Evolutionary conservation across 1,140 invertebrate species (phyloP), one percentile per base, ranked within the genome.

Genomic region (Apis cerana): DNA sequence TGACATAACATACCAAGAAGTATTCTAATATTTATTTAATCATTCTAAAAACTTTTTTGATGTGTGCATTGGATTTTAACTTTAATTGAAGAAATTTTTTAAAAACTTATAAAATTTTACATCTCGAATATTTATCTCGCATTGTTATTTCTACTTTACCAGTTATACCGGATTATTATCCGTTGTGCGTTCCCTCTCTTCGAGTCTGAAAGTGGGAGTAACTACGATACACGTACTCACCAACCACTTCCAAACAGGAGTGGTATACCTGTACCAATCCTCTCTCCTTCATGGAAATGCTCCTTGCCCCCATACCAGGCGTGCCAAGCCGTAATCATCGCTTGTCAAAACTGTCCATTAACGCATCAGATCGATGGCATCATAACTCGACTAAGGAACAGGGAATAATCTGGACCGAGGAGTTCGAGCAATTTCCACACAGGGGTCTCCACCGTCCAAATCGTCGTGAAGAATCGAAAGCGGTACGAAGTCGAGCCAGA

Each of bases 311-410:
- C 1, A 11, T 74, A 59, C 5, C 33, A 27, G 68, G 68, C 48
- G 68, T 27, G 23, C 23, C 19, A n/a, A 59, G 54, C 33, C 9
- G 71, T 13, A 74, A 43, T 54, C 61, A 48, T 65, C 52, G 23
- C 52, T 27, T 61, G 75, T 82, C 80, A 78, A 70, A 82, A 64
- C 65, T 78, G 67, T 78, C 80, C 80, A 17, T 78, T 77, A 82
- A 56, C 23, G 50, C 76, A 79, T 90, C 91, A 91, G 90, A 93
- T 93, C 92, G 92, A 93, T 93, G 92, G 90, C 89, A 89, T 89
- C 89, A 89, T 89, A 89, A 91, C 89, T 89, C 82, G 89, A 86
- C 58, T 75, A 17, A 11, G 82, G 54, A 93, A 72, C 90, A 93
- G 92, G 92, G 48, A 17, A 88, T 48, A 79, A 93, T 89, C 74